Evolutionary conservation across 2,113 vertebrate species (phyloP), one percentile per base, ranked within the genome.

Genomic region (Pterophyllum scalare): DNA sequence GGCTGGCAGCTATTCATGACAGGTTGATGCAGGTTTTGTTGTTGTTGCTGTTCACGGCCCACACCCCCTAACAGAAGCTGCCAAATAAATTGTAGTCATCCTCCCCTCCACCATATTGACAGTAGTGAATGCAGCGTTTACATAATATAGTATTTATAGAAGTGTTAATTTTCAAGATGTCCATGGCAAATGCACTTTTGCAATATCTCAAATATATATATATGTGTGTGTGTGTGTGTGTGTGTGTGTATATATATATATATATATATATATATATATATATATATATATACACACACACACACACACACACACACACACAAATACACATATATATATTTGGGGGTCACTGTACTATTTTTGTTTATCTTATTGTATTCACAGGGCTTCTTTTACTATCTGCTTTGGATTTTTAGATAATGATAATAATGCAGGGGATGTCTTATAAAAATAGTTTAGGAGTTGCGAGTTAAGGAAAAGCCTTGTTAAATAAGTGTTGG

Each of bases 71-170:
- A 80, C 70, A 19, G 61, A 77, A 46, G 65, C 86, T 85, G 90
- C 87, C 84, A 88, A 60, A 77, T 43, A 4, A 72, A 74, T 85
- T 87, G 64, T 38, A 13, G 28, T 85, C 86, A 76, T 70, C 72
- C 2, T 85, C 33, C 49, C 60, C 26, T n/a, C 49, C 7, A 56
- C 67, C 72, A 19, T 83, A 83, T 65, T 52, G 87, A 85, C 82
- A 79, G 85, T 17, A 43, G 75, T 79, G 79, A 24, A 35, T 33
- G 58, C 43, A 56, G 3, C 79, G 59, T 67, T 75, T 77, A 35
- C 35, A 26, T 78, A 80, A 81, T 19, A 56, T 10, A 75, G 52
- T 67, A 72, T 22, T 43, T 15, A 64, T 31, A 57, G 22, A 61
- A 60, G 57, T 58, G 58, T 38, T 79, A 6, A 28, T 24, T 75